Conservation (phyloP, 2,113 vertebrate genomes). For the Anoura caudifer region DNA sequence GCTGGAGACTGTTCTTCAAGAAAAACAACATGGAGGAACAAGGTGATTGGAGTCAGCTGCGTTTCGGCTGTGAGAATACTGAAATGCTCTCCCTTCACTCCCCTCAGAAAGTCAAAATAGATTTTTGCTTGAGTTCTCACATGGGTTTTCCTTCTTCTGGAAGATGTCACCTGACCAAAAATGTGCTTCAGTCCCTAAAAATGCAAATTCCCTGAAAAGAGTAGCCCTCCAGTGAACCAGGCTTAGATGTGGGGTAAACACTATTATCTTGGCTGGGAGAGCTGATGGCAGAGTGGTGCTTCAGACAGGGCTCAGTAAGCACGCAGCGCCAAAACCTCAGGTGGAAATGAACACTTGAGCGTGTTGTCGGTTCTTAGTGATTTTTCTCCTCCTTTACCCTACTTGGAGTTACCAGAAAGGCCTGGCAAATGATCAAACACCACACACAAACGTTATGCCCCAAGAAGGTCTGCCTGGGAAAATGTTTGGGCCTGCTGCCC, state of each 20-base stretch:
- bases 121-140: conserved; percentile 17
- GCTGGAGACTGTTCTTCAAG: not conserved
- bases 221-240: not conserved
- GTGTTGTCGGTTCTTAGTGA: not conserved
- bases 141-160: not conserved
- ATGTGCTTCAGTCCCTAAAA: not conserved
- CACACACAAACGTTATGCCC: not conserved
- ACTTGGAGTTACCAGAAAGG: not conserved
- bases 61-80: not conserved
- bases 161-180: conserved; percentile 12
- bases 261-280: not conserved
- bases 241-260: not conserved
- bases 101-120: not conserved
- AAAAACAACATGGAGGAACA: conserved; percentile 22
- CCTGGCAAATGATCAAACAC: not conserved
- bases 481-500: not conserved
- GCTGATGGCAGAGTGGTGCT: not conserved
- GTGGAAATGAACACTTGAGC: not conserved
- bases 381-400: not conserved
- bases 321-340: not conserved
- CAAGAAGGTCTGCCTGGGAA: not conserved
- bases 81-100: not conserved
- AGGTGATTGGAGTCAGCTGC: not conserved
- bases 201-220: not conserved
- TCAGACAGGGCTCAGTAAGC: not conserved